Evolutionary conservation across 2,113 vertebrate genomes (phyloP), one percentile per base, ranked within the genome.

Genomic region (Catharus fuscescens): DNA sequence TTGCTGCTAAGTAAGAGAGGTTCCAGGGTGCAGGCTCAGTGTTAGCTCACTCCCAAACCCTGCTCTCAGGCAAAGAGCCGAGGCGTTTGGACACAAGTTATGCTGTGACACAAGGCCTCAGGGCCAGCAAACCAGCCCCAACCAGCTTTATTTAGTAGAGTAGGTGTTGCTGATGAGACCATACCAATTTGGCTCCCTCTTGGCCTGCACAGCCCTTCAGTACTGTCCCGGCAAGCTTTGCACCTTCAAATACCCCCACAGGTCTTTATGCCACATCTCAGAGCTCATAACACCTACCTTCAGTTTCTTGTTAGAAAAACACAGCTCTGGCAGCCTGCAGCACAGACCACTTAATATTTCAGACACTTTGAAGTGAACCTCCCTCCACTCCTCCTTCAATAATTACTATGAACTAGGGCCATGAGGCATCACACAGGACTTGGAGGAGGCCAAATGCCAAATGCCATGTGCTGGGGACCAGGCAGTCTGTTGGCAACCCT

Each of bases 321-420:
- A 96, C 29, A 47, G 38, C 19, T 84, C 93, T 96, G 96, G 85
- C 87, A 96, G 73, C 34, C 87, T 94, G 73, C 72, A 88, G 61
- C 15, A 20, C 44, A 71, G 69, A 44, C 74, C 73, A 89, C 69
- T 91, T 80, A 80, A 84, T 95, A 92, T 89, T 92, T 91, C 93
- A 95, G 91, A 71, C 72, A 34, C 69, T 66, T 94, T 84, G 77
- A 93, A 92, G 42, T 29, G 52, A 88, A 21, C 57, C 59, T 72
- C n/a, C 20, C 17, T 32, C 29, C 50, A 32, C 64, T 73, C 34
- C 32, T 86, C n/a, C 76, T 73, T 59, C 60, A 88, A 17, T 73
- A 88, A 74, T 61, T 83, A 24, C 56, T 89, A 21, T 59, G 73
- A 95, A 66, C 76, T 80, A 54, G 50, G 86, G 38, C 96, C 77